phyloP scores from a whole-genome alignment of 2,113 vertebrate species.

The Lepus timidus region DNA sequence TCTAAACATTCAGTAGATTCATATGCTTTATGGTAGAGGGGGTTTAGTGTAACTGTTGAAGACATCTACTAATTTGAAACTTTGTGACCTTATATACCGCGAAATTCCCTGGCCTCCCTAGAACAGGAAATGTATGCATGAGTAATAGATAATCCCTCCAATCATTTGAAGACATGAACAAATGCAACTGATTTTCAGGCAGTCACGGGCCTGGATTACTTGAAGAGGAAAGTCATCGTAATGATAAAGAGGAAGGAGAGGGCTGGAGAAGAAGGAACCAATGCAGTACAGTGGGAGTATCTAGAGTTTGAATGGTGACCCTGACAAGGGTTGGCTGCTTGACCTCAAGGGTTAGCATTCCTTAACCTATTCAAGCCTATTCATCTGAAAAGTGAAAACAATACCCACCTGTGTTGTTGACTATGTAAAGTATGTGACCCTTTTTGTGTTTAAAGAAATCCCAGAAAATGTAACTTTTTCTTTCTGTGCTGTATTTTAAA shows the following conservation, averaged over 20 bases:
- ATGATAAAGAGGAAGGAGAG: neutral
- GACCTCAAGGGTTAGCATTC: neutral
- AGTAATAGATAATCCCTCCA: neutral
- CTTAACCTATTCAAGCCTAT: neutral
- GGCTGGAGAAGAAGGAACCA: neutral
- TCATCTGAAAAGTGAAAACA: neutral
- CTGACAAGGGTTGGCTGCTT: neutral
- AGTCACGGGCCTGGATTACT: neutral
- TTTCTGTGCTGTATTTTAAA: conserved; percentile 1
- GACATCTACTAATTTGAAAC: neutral
- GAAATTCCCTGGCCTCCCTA: neutral
- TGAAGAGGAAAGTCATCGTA: conserved; percentile 22
- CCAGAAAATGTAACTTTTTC: neutral
- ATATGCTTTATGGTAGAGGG: neutral
- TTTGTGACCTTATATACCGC: neutral
- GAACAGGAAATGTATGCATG: neutral
- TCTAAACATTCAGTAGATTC: neutral
- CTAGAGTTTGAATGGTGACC: conserved; percentile 20
- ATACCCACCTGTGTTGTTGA: neutral
- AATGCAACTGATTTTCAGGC: neutral
- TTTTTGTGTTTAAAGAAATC: neutral
- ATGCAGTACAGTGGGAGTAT: neutral
- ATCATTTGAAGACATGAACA: neutral
- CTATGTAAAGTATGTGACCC: neutral
- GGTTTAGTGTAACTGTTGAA: neutral